Evolutionary conservation across 2,888 invertebrate species (phyloP).

Genomic region (Balanococcus diminutus): DNA sequence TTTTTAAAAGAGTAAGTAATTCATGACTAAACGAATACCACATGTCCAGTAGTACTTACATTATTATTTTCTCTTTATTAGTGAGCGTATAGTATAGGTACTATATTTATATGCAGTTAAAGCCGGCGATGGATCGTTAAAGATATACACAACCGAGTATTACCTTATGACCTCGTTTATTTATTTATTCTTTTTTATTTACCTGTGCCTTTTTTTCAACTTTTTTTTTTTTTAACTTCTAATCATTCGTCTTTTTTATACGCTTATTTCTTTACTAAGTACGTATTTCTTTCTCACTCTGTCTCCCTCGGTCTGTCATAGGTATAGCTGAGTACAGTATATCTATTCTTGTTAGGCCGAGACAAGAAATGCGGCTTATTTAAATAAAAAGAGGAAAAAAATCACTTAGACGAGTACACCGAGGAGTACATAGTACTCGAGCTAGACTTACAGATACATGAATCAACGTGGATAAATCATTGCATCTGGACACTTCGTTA

Average conservation of each 20-base stretch:
- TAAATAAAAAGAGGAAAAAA: neutral
- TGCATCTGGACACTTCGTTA: neutral
- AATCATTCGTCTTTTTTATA: neutral
- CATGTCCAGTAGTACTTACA: slow-evolving; percentile 44
- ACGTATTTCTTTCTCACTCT: neutral
- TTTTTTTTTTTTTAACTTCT: neutral
- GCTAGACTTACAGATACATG: neutral
- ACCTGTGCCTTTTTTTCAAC: slow-evolving; percentile 30
- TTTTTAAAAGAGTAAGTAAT: neutral
- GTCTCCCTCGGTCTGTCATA: neutral
- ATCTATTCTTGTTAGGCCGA: neutral
- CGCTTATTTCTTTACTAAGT: neutral
- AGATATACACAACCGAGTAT: slow-evolving; percentile 47
- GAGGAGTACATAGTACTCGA: neutral
- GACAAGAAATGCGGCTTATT: slow-evolving; percentile 4
- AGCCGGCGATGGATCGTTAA: slow-evolving; percentile 48
- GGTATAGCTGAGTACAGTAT: neutral
- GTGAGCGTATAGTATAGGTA: neutral
- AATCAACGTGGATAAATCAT: neutral
- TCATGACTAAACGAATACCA: slow-evolving; percentile 35
- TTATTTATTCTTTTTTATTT: slow-evolving; percentile 10
- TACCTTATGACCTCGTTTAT: slow-evolving; percentile 52
- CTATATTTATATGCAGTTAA: slow-evolving; percentile 19
- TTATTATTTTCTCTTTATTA: slow-evolving; percentile 52
- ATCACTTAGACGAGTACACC: neutral